phyloP scores from a whole-genome alignment of 2,888 invertebrate species.

The Halictus ligatus region DNA sequence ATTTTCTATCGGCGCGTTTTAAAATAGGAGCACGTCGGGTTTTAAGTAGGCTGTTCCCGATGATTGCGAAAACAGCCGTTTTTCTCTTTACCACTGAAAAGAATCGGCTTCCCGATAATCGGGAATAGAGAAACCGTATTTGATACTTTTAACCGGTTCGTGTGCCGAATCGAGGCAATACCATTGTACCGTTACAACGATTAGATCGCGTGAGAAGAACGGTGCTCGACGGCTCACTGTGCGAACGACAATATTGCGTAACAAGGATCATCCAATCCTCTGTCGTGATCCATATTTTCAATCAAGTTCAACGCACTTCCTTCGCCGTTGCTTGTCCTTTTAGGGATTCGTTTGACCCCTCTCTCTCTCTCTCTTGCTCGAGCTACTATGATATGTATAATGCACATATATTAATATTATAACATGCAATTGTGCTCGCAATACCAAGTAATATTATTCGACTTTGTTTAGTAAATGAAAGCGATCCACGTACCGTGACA shows the following conservation, averaged over 20 bases:
- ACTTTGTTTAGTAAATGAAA: constrained; percentile 53
- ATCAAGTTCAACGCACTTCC: not conserved
- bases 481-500: constrained; percentile 57
- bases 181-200: not conserved
- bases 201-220: not conserved
- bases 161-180: not conserved
- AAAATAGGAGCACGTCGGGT: constrained; percentile 25
- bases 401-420: not conserved
- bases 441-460: constrained; percentile 26
- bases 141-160: not conserved
- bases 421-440: not conserved
- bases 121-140: too few species aligned
- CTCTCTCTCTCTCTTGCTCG: not conserved
- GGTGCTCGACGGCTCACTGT: not conserved
- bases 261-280: constrained; percentile 24
- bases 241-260: constrained; percentile 12
- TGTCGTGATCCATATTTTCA: not conserved
- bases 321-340: not conserved
- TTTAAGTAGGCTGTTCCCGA: constrained; percentile 8
- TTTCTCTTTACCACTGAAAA: not conserved
- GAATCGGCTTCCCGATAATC: not conserved
- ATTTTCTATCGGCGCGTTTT: constrained; percentile 26
- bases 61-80: not conserved
- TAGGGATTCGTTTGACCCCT: not conserved
- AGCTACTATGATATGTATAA: not conserved